Percentiles rank a stretch among this genome's conserved stretches.
These are phyloP conservation scores for Pachyrhynchus sulphureomaculatus DNA, from an alignment of 1,140 invertebrate species.

Conservation along the genomic window DNA sequence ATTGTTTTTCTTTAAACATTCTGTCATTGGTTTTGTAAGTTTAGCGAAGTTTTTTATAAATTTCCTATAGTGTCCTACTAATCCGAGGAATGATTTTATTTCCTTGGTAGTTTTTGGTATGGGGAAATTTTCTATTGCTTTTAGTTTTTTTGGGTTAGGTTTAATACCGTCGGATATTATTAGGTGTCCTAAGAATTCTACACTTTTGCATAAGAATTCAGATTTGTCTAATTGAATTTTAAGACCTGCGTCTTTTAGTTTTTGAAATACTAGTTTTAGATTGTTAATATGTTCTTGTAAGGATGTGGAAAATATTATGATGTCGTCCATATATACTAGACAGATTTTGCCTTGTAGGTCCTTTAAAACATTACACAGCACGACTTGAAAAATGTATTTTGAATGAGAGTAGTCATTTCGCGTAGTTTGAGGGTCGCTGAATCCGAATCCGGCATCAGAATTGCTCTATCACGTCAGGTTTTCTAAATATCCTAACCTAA, in stretches of 20 bases:
- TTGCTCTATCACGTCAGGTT: no score
- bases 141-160: constrained; percentile 18
- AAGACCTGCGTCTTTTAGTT: constrained; percentile 27
- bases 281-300: constrained; percentile 45
- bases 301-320: constrained; percentile 41
- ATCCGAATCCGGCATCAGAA: no score
- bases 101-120: constrained; percentile 44
- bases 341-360: constrained; percentile 41
- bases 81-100: constrained; percentile 28
- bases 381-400: no score
- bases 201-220: constrained; percentile 36
- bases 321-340: constrained; percentile 46
- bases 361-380: no score
- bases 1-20: constrained; percentile 39
- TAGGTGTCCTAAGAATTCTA: constrained; percentile 31
- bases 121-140: constrained; percentile 36
- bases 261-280: constrained; percentile 41
- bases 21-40: constrained; percentile 42
- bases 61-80: no score
- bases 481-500: no score
- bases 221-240: constrained; percentile 35
- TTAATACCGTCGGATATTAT: constrained; percentile 12
- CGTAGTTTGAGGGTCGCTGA: no score
- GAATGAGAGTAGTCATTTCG: no score
- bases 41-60: constrained; percentile 37